Conservation (phyloP, 2,797 vertebrate genomes). For the Acrossocheilus wenchowensis region DNA sequence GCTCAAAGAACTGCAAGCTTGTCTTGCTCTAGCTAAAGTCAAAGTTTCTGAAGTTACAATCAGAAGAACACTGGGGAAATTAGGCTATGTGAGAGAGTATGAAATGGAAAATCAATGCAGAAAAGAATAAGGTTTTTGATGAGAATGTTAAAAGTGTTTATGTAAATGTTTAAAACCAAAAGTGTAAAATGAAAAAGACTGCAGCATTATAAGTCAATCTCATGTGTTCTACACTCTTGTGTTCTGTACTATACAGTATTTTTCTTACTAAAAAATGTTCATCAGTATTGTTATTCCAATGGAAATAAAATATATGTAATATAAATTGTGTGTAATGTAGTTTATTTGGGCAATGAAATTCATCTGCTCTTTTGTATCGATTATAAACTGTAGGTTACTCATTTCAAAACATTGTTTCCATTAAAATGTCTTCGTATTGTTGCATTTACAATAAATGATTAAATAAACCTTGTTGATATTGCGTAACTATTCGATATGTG, state of each 20-base stretch:
- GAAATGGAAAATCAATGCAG: not conserved
- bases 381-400: not conserved
- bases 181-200: not conserved
- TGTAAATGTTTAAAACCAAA: not conserved
- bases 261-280: not conserved
- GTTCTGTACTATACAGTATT: not conserved
- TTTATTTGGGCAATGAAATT: not conserved
- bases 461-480: not conserved
- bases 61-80: slow-evolving; percentile 54
- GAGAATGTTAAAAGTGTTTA: not conserved
- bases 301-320: not conserved
- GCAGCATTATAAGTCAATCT: not conserved
- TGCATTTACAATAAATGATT: not conserved
- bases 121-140: not conserved
- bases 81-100: not conserved
- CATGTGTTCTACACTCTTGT: not conserved
- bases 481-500: not conserved
- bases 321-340: not conserved
- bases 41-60: slow-evolving; percentile 62
- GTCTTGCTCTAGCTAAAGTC: slow-evolving; percentile 70
- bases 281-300: not conserved
- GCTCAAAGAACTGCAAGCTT: slow-evolving; percentile 44
- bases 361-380: not conserved
- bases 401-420: not conserved
- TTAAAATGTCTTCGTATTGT: not conserved